phyloP scores from a whole-genome alignment of 2,888 invertebrate species.

The Cephonodes hylas region DNA sequence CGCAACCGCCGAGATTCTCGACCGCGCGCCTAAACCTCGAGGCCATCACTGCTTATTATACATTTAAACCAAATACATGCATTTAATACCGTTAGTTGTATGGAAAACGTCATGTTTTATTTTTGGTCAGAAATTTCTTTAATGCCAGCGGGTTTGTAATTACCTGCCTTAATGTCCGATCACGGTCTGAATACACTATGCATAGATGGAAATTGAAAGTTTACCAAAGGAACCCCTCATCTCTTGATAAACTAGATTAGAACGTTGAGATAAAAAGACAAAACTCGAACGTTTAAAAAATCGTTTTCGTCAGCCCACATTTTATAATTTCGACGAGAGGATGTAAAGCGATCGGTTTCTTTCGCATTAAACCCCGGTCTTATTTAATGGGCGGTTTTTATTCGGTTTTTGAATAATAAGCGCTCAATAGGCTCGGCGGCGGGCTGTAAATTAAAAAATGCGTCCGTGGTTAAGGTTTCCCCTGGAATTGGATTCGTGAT shows the following conservation, averaged over 20 bases:
- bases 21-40: no score
- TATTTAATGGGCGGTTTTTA: constrained; percentile 13
- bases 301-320: constrained; percentile 33
- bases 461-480: background rate
- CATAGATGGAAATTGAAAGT: no score
- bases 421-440: constrained; percentile 10
- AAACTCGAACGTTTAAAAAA: constrained; percentile 34
- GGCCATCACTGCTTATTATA: no score
- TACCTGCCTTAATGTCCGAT: no score
- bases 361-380: constrained; percentile 9
- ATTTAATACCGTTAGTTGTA: no score
- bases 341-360: constrained; percentile 16
- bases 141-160: no score
- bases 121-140: no score
- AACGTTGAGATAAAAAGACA: constrained; percentile 28
- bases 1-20: no score
- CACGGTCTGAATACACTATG: no score
- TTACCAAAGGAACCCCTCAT: constrained; percentile 15
- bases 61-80: no score
- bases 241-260: constrained; percentile 50
- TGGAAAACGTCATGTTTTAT: no score
- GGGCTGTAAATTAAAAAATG: constrained; percentile 10
- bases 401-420: constrained; percentile 11
- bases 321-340: constrained; percentile 20
- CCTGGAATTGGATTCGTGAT: constrained; percentile 1